These are phyloP conservation scores for Odontamblyopus lacepedii DNA, from an alignment of 2,797 vertebrate genomes.

Conservation along the genomic window DNA sequence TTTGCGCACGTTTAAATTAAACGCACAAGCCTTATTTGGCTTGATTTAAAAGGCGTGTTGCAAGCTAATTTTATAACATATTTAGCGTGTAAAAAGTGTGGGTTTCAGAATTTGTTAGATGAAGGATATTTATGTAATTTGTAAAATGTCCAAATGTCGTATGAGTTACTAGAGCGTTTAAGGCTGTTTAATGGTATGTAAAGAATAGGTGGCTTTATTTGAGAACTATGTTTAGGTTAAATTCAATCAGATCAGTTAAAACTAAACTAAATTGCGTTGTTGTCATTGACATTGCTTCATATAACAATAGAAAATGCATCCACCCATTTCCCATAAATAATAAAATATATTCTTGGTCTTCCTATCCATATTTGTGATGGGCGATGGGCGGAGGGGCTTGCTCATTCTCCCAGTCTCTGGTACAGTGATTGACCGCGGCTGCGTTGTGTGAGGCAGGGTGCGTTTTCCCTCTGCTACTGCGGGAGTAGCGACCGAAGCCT, in stretches of 20 bases:
- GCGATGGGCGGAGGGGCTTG: conserved; percentile 1
- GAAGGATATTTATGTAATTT: not conserved
- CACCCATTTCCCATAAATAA: conserved; percentile 2
- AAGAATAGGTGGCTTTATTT: not conserved
- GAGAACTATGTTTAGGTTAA: not conserved
- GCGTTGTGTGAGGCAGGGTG: conserved; percentile 15
- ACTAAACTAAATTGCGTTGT: not conserved
- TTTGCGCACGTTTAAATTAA: not conserved
- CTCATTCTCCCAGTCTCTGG: conserved; percentile 4
- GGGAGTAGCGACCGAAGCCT: conserved; percentile 42
- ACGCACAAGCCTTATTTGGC: conserved; percentile 13
- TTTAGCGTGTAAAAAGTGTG: not conserved
- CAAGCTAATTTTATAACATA: conserved; percentile 9
- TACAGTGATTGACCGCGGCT: not conserved
- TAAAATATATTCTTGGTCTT: not conserved
- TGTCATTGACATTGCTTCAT: not conserved
- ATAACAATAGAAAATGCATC: not conserved
- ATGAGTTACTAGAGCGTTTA: not conserved
- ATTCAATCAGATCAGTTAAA: not conserved
- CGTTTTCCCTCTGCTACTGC: conserved; percentile 20
- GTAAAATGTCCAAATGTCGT: not conserved
- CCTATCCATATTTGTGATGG: not conserved
- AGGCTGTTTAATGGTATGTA: not conserved
- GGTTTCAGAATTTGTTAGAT: not conserved
- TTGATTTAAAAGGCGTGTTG: conserved; percentile 2